Evolutionary conservation across 1,140 invertebrate genomes (phyloP).

Genomic region (Asbolus verrucosus): DNA sequence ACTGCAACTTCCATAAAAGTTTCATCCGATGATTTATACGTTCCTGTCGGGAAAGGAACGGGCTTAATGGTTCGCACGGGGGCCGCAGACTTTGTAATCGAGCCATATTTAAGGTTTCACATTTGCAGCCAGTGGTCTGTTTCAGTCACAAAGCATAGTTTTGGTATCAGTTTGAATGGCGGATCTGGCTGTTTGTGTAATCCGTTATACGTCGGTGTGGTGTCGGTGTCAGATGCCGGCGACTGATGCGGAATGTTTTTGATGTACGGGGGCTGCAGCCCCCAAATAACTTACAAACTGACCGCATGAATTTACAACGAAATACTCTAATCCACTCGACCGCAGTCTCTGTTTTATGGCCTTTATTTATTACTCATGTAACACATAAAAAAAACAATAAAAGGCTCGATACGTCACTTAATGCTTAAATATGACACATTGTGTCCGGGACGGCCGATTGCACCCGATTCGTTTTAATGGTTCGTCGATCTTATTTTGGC

Average conservation of each 20-base stretch:
- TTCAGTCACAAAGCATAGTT: slow-evolving; percentile 26
- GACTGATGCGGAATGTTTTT: slow-evolving; percentile 36
- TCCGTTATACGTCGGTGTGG: too few species aligned
- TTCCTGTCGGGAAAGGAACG: neutral
- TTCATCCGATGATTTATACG: neutral
- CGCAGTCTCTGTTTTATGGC: slow-evolving; percentile 7
- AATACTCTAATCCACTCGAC: slow-evolving; percentile 30
- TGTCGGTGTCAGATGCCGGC: slow-evolving; percentile 32
- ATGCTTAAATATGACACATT: too few species aligned
- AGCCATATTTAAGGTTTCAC: slow-evolving; percentile 17
- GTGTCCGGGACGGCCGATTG: too few species aligned
- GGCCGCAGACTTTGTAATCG: neutral
- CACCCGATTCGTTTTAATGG: too few species aligned
- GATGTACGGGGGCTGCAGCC: neutral
- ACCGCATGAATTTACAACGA: slow-evolving; percentile 34
- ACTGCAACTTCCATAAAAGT: neutral
- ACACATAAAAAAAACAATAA: neutral
- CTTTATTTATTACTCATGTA: slow-evolving; percentile 12
- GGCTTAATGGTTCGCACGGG: neutral
- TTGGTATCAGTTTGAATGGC: slow-evolving; percentile 16
- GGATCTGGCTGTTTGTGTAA: slow-evolving; percentile 14
- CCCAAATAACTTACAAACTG: slow-evolving; percentile 37
- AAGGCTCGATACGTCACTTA: too few species aligned
- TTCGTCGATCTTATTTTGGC: too few species aligned
- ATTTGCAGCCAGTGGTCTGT: neutral